phyloP scores from a whole-genome alignment of 2,888 invertebrate genomes.

The Stegophylla sp. region DNA sequence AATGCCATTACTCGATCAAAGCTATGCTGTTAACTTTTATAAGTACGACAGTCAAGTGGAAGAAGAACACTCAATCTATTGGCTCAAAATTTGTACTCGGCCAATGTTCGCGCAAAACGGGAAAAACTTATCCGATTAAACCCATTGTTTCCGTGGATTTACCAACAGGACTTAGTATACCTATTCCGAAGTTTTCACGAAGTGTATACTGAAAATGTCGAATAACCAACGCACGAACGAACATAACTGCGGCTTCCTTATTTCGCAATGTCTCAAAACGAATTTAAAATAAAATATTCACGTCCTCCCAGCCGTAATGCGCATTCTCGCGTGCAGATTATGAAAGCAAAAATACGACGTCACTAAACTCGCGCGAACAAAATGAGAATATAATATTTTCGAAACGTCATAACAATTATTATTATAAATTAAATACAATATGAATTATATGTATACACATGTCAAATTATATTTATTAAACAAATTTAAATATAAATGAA shows the following conservation, averaged over 20 bases:
- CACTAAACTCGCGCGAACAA: neutral
- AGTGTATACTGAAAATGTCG: constrained; percentile 24
- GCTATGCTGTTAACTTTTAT: neutral
- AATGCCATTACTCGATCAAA: neutral
- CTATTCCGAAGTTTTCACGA: constrained; percentile 45
- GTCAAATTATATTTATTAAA: too few species aligned
- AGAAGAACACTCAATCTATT: constrained; percentile 7
- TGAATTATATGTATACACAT: too few species aligned
- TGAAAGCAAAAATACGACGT: constrained; percentile 23
- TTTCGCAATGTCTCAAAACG: constrained; percentile 29
- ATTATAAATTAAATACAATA: neutral
- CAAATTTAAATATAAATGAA: too few species aligned
- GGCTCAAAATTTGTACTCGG: constrained; percentile 7
- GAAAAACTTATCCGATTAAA: constrained; percentile 37
- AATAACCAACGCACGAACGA: constrained; percentile 52
- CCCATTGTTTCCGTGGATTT: constrained; percentile 32
- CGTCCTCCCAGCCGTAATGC: neutral
- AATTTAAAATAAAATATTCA: constrained; percentile 55
- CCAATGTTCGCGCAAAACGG: neutral
- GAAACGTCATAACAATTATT: neutral
- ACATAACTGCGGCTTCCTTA: constrained; percentile 20
- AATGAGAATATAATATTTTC: neutral
- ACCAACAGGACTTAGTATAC: constrained; percentile 24
- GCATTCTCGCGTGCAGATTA: constrained; percentile 33
- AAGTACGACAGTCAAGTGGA: neutral